Conservation (phyloP, 2,797 vertebrate species). For the Mastacembelus armatus region DNA sequence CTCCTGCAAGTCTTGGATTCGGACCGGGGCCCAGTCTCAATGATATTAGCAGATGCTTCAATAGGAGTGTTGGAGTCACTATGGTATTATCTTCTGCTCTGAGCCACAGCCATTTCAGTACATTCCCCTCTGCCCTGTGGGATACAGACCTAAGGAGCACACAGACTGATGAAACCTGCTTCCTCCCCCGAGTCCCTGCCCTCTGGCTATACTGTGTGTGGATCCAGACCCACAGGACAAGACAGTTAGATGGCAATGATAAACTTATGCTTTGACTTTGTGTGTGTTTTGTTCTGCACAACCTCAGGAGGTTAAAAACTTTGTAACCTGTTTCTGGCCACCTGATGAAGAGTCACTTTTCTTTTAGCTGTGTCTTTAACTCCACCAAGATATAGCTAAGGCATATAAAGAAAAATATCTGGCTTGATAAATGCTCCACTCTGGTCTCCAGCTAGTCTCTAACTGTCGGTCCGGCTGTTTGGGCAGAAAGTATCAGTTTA, state of each 20-base stretch:
- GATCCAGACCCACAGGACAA: conserved; percentile 26
- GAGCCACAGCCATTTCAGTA: conserved; percentile 58
- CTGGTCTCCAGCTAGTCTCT: too few species aligned
- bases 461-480: neutral
- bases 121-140: conserved; percentile 40
- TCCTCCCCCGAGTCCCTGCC: conserved; percentile 31
- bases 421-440: neutral
- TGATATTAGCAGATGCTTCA: conserved; percentile 72
- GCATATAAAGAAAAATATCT: neutral
- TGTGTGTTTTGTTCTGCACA: too few species aligned
- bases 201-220: conserved; percentile 22
- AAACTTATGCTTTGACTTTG: conserved; percentile 40
- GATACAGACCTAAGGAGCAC: conserved; percentile 33
- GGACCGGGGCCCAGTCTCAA: conserved; percentile 50
- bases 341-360: neutral
- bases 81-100: conserved; percentile 49
- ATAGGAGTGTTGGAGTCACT: conserved; percentile 61
- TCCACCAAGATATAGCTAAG: neutral
- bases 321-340: neutral
- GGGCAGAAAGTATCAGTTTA: neutral
- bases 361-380: neutral
- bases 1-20: conserved; percentile 46
- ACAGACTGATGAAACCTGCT: conserved; percentile 54
- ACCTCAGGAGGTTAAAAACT: too few species aligned
- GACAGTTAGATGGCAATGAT: conserved; percentile 20